Evolutionary conservation across 2,113 vertebrate species (phyloP).

Genomic region (Paramisgurnus dabryanus): DNA sequence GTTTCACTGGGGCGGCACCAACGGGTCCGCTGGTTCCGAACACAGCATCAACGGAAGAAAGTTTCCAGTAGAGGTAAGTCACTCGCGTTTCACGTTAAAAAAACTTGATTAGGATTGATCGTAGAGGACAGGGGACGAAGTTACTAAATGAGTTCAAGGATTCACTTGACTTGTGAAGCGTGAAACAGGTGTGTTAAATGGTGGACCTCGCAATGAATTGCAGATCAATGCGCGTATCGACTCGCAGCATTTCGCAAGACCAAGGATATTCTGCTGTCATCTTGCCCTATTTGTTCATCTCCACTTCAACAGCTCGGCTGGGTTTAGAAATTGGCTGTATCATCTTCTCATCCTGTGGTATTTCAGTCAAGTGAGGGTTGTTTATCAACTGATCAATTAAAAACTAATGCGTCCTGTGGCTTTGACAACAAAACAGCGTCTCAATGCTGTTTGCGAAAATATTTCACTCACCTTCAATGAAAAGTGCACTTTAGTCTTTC

Average conservation of each 20-base stretch:
- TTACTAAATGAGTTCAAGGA: constrained; percentile 19
- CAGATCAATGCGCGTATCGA: constrained; percentile 26
- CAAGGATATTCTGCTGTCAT: constrained; percentile 28
- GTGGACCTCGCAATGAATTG: constrained; percentile 20
- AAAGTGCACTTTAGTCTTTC: too few relatives aligned
- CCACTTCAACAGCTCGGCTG: neutral
- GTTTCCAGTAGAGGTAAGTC: constrained; percentile 91
- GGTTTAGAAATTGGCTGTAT: neutral
- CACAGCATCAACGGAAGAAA: constrained; percentile 92
- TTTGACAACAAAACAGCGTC: neutral
- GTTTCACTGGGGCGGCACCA: constrained; percentile 98
- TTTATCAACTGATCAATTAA: neutral
- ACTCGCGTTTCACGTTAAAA: neutral
- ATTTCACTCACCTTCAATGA: too few relatives aligned
- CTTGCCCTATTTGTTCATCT: constrained; percentile 6
- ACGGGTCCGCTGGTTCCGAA: constrained; percentile 91
- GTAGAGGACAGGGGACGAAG: neutral
- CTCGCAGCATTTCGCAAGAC: constrained; percentile 11
- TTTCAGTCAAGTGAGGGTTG: constrained; percentile 10
- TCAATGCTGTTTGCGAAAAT: neutral
- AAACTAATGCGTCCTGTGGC: neutral
- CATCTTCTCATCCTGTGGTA: neutral
- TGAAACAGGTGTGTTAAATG: constrained; percentile 12
- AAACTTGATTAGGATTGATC: neutral
- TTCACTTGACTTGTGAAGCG: constrained; percentile 18